These are phyloP conservation scores for Theonella swinhoei DNA, from an alignment of 37 sponge, comb jelly and placozoan species.

Conservation along the genomic window DNA sequence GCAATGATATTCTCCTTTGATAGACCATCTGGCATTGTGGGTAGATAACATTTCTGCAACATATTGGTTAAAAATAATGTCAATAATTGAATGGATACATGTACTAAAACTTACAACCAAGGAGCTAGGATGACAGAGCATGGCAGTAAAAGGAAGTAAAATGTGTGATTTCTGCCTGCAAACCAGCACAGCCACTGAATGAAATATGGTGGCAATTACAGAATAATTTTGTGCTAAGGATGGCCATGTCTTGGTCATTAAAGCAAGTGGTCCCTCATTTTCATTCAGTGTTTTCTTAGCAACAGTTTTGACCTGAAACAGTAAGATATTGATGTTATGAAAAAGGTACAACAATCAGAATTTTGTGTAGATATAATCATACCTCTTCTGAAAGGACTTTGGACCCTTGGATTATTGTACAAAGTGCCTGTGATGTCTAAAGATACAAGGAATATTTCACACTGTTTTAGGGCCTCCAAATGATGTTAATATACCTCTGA, in stretches of 20 bases:
- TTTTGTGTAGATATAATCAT: conserved; percentile 25
- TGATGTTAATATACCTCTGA: too few relatives aligned
- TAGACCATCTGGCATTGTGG: conserved; percentile 64
- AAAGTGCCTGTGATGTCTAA: too few relatives aligned
- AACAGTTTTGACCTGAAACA: too few relatives aligned
- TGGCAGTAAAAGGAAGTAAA: conserved; percentile 47
- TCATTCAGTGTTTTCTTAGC: too few relatives aligned
- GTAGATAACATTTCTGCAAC: conserved; percentile 33
- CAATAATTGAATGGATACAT: too few relatives aligned
- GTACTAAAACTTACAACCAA: conserved; percentile 24
- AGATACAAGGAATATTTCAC: too few relatives aligned
- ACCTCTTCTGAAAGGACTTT: not conserved
- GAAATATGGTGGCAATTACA: conserved; percentile 42
- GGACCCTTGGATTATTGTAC: not conserved
- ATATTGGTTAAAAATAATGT: too few relatives aligned
- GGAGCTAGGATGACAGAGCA: conserved; percentile 43
- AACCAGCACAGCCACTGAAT: conserved; percentile 36
- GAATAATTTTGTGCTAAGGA: conserved; percentile 6
- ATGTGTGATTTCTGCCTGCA: conserved; percentile 9
- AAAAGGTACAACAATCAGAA: too few relatives aligned
- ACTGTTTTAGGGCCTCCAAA: too few relatives aligned
- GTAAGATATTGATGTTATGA: too few relatives aligned
- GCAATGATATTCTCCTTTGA: conserved; percentile 34
- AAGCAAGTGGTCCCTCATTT: conserved; percentile 42
- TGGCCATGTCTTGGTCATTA: conserved; percentile 8